Evolutionary conservation across 2,797 vertebrate genomes (phyloP).

Genomic region (Moxostoma hubbsi): DNA sequence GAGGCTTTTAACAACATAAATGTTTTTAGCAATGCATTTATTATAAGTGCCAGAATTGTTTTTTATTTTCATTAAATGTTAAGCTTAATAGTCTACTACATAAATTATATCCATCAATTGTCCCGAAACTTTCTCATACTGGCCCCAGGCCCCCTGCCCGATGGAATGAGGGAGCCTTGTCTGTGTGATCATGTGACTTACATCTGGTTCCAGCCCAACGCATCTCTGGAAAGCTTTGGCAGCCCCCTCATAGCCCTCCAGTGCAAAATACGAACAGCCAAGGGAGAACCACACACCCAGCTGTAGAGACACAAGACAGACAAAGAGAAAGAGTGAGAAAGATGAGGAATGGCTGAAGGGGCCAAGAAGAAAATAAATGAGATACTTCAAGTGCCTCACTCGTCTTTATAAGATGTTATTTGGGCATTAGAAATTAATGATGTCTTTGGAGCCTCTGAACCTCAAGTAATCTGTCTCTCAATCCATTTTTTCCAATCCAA

Average conservation of each 20-base stretch:
- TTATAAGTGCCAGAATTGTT: too few species aligned
- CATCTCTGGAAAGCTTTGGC: constrained; percentile 93
- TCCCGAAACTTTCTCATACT: too few species aligned
- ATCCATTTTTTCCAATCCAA: background rate
- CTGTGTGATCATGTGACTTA: constrained; percentile 73
- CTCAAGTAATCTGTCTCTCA: background rate
- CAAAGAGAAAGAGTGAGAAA: background rate
- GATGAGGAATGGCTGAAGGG: background rate
- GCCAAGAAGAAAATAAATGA: constrained; percentile 28
- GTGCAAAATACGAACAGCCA: constrained; percentile 90
- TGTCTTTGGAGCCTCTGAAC: constrained; percentile 32
- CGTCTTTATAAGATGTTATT: constrained; percentile 21
- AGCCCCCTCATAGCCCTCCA: constrained; percentile 89
- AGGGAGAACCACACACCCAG: constrained; percentile 97
- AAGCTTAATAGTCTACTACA: too few species aligned
- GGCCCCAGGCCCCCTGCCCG: too few species aligned
- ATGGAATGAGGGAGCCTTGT: too few species aligned
- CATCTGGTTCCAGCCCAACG: constrained; percentile 92
- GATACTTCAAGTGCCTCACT: constrained; percentile 10
- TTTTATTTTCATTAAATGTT: too few species aligned
- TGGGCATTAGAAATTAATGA: constrained; percentile 16
- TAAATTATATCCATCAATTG: too few species aligned
- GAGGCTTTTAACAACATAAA: too few species aligned
- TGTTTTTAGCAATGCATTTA: too few species aligned
- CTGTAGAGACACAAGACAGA: constrained; percentile 68